Percentiles rank a stretch among this genome's conserved stretches.
These are phyloP conservation scores for Argyrosomus japonicus DNA, from an alignment of 2,113 vertebrate genomes.

Conservation along the genomic window DNA sequence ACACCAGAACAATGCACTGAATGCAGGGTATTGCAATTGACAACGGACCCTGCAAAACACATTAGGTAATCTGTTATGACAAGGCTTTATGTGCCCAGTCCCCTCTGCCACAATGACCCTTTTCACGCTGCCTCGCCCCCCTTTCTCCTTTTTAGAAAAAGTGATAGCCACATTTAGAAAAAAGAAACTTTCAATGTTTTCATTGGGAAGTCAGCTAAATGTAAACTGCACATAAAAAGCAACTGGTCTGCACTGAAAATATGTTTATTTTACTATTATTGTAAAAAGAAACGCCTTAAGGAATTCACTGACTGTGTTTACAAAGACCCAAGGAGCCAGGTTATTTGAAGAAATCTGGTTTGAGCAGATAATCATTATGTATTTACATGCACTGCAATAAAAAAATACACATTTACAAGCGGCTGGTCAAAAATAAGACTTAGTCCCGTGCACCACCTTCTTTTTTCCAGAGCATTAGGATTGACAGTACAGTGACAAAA, in stretches of 20 bases:
- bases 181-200: conserved; percentile 30
- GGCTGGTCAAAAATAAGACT: conserved; percentile 1
- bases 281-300: not conserved
- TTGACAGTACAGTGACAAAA: not conserved
- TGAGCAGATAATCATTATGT: not conserved
- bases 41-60: conserved; percentile 68
- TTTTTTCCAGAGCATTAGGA: not conserved
- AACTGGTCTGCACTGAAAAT: not conserved
- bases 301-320: not conserved
- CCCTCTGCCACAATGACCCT: conserved; percentile 65
- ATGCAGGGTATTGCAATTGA: conserved; percentile 66
- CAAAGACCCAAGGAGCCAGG: not conserved
- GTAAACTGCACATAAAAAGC: conserved; percentile 2
- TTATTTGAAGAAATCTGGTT: not conserved
- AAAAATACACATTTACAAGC: not conserved
- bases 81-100: conserved; percentile 69
- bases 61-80: conserved; percentile 83
- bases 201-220: not conserved
- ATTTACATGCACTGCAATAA: not conserved
- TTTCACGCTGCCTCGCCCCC: conserved; percentile 46
- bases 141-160: conserved; percentile 18
- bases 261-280: not conserved
- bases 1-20: conserved; percentile 78
- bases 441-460: not conserved
- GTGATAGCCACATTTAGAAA: not conserved